Evolutionary conservation across 2,113 vertebrate species (phyloP), one percentile per base, ranked within the genome.

Genomic region (Tautogolabrus adspersus): DNA sequence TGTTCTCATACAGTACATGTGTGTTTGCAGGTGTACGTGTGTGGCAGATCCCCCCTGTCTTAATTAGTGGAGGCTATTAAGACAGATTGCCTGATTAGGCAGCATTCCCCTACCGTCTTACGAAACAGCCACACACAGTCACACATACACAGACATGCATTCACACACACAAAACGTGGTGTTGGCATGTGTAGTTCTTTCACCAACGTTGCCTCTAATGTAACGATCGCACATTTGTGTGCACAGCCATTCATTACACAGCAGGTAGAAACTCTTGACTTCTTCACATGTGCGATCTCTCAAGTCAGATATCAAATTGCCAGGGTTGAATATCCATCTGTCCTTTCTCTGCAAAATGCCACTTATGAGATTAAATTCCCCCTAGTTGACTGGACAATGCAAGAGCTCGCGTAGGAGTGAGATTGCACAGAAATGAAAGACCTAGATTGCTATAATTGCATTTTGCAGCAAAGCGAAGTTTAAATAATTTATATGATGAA

Each of bases 21-120:
- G 64, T 80, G 49, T 72, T 34, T 82, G 47, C 23, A 10, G 30
- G 54, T 80, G 58, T 46, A 22, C 63, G 59, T 58, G 73, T 52
- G 62, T 73, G 73, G 62, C 58, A 67, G 72, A 70, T 76, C 85
- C 60, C 79, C 72, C 88, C 81, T 89, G 82, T 91, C 85, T 86
- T 90, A 84, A 89, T 90, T 88, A 90, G 69, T 42, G 23, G 61
- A 79, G 69, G 85, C 82, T 88, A 84, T 91, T 90, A 87, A 90
- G 84, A 91, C 69, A 74, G 82, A 90, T 91, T 84, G 77, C 75
- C 77, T 89, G 87, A 91, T 91, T 90, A 91, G 81, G 68, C 68
- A 66, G 83, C 77, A 66, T 82, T 82, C 79, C 85, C 77, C 49
- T 49, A 76, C 84, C 73, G 68, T 87, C 88, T 82, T 73, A 87